phyloP scores from a whole-genome alignment of 2,888 invertebrate genomes.

The Eutolmus rufibarbis region DNA sequence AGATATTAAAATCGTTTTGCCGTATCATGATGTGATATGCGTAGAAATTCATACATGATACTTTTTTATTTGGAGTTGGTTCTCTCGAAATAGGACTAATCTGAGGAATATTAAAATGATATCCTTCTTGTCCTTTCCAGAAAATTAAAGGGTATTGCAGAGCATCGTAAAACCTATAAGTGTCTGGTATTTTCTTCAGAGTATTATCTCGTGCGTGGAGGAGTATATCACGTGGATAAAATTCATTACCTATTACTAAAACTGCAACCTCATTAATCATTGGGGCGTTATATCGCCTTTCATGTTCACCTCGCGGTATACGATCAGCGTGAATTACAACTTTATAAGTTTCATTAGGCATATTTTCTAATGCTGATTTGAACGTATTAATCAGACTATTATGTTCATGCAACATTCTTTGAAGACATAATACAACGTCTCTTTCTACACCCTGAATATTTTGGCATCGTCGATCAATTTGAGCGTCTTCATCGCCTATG shows the following conservation, averaged over 20 bases:
- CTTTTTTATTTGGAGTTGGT: not conserved
- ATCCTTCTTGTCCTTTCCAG: constrained; percentile 46
- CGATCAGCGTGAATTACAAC: constrained; percentile 56
- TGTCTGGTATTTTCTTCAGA: constrained; percentile 20
- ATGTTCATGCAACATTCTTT: not conserved
- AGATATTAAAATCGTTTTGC: constrained; percentile 41
- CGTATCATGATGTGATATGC: constrained; percentile 41
- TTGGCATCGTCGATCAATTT: too few relatives aligned
- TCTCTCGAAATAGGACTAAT: not conserved
- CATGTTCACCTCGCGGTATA: constrained; percentile 53
- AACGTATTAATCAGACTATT: constrained; percentile 52
- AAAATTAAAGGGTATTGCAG: constrained; percentile 40
- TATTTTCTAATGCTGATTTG: constrained; percentile 52
- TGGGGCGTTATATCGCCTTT: constrained; percentile 56
- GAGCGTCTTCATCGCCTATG: too few relatives aligned
- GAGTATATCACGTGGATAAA: constrained; percentile 55
- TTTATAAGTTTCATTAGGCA: constrained; percentile 55
- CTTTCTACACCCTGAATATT: too few relatives aligned
- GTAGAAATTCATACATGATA: constrained; percentile 40
- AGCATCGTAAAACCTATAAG: constrained; percentile 30
- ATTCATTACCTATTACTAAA: constrained; percentile 52
- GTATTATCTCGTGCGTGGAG: constrained; percentile 47
- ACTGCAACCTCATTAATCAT: constrained; percentile 57
- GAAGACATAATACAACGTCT: too few relatives aligned
- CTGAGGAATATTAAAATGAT: constrained; percentile 39